phyloP scores from a whole-genome alignment of 2,113 vertebrate species.

The Dasypus novemcinctus region DNA sequence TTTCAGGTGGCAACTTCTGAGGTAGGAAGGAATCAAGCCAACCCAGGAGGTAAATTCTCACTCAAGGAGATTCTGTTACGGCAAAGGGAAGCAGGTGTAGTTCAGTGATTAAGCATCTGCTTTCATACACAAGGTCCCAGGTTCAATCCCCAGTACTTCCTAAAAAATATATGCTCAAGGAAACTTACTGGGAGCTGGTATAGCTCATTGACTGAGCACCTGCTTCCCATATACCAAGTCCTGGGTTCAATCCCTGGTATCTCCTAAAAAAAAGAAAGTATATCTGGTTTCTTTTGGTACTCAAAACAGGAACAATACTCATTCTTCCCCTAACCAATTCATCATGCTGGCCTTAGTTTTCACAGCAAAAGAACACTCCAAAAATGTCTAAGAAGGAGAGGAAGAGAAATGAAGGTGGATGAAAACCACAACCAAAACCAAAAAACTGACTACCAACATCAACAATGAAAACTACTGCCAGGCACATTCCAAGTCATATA shows the following conservation, averaged over 20 bases:
- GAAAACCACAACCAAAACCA: neutral
- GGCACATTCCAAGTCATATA: neutral
- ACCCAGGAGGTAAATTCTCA: constrained; percentile 3
- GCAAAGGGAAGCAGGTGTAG: neutral
- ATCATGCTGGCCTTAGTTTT: neutral
- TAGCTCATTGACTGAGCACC: too few species aligned
- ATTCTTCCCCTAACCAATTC: neutral
- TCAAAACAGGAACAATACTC: neutral
- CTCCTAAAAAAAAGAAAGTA: neutral
- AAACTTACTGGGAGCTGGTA: too few species aligned
- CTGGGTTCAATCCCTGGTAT: too few species aligned
- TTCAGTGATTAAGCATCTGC: too few species aligned
- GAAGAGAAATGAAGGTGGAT: neutral
- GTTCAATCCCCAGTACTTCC: too few species aligned
- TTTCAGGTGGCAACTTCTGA: neutral
- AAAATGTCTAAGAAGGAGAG: neutral
- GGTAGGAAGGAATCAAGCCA: neutral
- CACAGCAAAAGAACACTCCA: neutral
- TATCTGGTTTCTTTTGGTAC: neutral
- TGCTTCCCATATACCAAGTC: too few species aligned
- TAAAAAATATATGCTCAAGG: too few species aligned
- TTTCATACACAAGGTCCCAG: too few species aligned
- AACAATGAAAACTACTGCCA: neutral
- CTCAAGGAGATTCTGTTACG: neutral
- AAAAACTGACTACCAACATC: neutral